Evolutionary conservation across 2,113 vertebrate species (phyloP).

Genomic region (Syngnathus floridae): DNA sequence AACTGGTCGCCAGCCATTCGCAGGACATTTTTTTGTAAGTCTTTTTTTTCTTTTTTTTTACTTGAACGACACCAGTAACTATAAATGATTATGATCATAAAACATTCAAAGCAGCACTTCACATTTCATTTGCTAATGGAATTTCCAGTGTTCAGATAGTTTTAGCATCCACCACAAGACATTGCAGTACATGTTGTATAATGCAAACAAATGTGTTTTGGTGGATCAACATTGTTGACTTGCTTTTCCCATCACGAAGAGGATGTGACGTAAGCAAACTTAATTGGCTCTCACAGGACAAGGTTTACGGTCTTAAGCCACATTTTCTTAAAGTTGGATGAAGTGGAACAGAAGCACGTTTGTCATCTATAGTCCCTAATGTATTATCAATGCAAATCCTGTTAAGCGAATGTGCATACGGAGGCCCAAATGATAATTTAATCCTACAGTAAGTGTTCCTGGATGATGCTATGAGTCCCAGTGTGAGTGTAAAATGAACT

Average conservation of each 20-base stretch:
- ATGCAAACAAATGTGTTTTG: conserved; percentile 12
- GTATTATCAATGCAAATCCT: conserved; percentile 51
- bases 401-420: conserved; percentile 52
- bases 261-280: conserved; percentile 22
- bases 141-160: conserved; percentile 2
- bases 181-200: neutral
- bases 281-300: conserved; percentile 27
- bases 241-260: neutral
- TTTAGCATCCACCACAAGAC: neutral
- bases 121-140: neutral
- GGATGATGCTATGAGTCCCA: conserved; percentile 34
- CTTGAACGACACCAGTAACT: no score
- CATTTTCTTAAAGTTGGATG: conserved; percentile 7
- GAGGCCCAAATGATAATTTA: conserved; percentile 55
- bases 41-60: no score
- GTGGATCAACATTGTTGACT: neutral
- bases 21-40: no score
- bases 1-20: no score
- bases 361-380: conserved; percentile 20
- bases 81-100: neutral
- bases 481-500: conserved; percentile 57
- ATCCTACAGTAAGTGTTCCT: conserved; percentile 54
- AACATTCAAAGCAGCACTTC: neutral
- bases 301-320: conserved; percentile 16
- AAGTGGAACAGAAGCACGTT: conserved; percentile 27